A percentile compares a stretch with the other conserved stretches of the same genome.
These are phyloP conservation scores for Gymnarchus niloticus DNA, from an alignment of 2,113 vertebrate genomes.

Conservation along the genomic window DNA sequence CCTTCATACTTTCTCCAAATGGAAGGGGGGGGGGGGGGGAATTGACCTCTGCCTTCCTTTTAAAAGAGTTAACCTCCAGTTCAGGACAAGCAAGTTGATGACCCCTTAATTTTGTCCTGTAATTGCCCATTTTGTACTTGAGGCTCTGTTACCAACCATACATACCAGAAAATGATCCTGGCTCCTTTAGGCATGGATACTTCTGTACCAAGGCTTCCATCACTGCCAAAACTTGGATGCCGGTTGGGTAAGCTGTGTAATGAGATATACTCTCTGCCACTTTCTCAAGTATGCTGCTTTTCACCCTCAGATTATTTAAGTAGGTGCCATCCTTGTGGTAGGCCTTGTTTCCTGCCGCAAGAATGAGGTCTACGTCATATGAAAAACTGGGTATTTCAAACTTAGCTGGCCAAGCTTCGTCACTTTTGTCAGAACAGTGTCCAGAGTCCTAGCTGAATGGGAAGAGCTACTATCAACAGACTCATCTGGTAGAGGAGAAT, in stretches of 20 bases:
- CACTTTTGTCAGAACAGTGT: too few relatives aligned
- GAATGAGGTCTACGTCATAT: neutral
- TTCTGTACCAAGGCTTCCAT: neutral
- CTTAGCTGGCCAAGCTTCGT: too few relatives aligned
- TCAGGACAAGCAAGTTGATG: neutral
- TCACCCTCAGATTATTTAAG: neutral
- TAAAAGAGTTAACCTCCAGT: conserved; percentile 1
- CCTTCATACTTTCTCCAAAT: conserved; percentile 26
- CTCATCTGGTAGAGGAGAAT: too few relatives aligned
- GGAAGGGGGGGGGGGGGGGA: conserved; percentile 20
- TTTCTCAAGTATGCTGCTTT: neutral
- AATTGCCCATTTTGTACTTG: neutral
- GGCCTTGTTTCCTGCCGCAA: neutral
- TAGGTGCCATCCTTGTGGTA: neutral
- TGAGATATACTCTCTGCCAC: neutral
- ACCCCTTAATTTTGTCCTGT: neutral
- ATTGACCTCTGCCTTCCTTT: conserved; percentile 29
- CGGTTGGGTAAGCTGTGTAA: neutral
- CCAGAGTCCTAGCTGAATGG: too few relatives aligned
- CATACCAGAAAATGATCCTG: neutral
- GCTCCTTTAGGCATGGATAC: neutral
- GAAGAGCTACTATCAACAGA: too few relatives aligned
- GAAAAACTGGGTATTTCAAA: neutral
- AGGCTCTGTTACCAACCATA: neutral
- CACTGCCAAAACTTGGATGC: neutral